phyloP scores from a whole-genome alignment of 1,140 invertebrate species.

The Lordiphosa mommai region DNA sequence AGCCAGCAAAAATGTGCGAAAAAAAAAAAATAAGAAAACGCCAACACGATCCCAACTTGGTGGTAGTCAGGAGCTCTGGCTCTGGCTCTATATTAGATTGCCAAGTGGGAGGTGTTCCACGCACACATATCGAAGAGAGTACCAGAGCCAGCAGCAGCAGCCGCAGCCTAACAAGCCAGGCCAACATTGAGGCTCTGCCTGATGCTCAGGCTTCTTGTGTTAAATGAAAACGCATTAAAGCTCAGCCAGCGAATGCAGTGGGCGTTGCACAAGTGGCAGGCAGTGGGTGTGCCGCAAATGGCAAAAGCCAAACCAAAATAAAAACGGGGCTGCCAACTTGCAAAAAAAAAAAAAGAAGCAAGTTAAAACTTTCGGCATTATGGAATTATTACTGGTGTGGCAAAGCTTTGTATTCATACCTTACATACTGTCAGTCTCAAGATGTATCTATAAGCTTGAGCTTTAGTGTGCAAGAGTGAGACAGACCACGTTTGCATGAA shows the following conservation, averaged over 20 bases:
- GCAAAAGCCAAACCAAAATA: slow-evolving; percentile 6
- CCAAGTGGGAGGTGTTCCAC: slow-evolving; percentile 71
- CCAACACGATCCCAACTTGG: neutral
- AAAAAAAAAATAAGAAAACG: slow-evolving; percentile 30
- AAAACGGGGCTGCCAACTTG: slow-evolving; percentile 8
- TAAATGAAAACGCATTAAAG: slow-evolving; percentile 78
- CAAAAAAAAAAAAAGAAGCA: too few relatives aligned
- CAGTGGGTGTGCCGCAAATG: slow-evolving; percentile 39
- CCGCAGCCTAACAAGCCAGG: slow-evolving; percentile 51
- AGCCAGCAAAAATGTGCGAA: slow-evolving; percentile 60
- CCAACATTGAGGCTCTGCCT: slow-evolving; percentile 21
- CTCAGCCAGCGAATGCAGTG: slow-evolving; percentile 48
- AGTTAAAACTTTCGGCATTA: too few relatives aligned
- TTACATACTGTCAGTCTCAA: too few relatives aligned
- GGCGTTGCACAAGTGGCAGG: slow-evolving; percentile 33
- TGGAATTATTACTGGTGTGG: too few relatives aligned
- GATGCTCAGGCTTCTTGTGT: slow-evolving; percentile 32
- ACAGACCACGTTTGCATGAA: too few relatives aligned
- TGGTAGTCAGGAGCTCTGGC: neutral
- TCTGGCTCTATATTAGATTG: slow-evolving; percentile 65
- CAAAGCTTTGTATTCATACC: too few relatives aligned
- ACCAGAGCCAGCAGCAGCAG: too few relatives aligned
- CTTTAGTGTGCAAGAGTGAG: too few relatives aligned
- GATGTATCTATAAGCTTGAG: too few relatives aligned
- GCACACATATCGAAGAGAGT: neutral